These are phyloP conservation scores for Sarcoramphus papa DNA, from an alignment of 2,797 vertebrate species.

Conservation along the genomic window DNA sequence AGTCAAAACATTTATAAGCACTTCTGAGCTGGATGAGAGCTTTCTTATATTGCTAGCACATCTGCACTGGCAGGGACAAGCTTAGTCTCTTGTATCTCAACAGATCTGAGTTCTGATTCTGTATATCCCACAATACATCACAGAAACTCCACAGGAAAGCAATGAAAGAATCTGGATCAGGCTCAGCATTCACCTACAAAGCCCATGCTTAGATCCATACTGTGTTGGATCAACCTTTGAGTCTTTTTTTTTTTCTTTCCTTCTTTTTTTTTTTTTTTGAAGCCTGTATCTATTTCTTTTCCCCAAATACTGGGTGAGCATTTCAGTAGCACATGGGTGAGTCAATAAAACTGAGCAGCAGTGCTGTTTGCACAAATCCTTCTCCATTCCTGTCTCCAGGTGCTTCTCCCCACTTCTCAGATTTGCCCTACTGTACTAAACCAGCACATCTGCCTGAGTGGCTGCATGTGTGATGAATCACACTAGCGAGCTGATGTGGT, in stretches of 20 bases:
- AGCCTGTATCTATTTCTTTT: neutral
- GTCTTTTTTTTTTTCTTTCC: fast-evolving
- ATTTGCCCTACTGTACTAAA: neutral
- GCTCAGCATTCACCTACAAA: neutral
- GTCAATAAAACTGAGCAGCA: neutral
- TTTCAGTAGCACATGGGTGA: neutral
- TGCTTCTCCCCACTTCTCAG: neutral
- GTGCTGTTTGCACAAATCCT: neutral
- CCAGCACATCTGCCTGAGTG: neutral
- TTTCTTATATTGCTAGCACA: neutral
- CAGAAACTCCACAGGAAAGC: neutral
- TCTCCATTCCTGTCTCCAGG: neutral
- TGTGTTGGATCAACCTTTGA: neutral
- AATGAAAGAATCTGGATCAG: neutral
- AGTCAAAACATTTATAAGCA: neutral
- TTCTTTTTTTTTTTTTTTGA: neutral
- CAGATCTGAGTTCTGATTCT: neutral
- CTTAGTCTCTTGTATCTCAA: neutral
- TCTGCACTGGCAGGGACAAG: neutral
- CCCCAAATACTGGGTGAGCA: neutral
- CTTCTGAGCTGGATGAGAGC: neutral
- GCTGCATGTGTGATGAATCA: neutral
- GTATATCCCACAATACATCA: neutral
- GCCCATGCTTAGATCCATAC: neutral
- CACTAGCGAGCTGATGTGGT: neutral